Evolutionary conservation across 1,140 invertebrate species (phyloP), one percentile per base, ranked within the genome.

Genomic region (Drosophila pallidifrons): DNA sequence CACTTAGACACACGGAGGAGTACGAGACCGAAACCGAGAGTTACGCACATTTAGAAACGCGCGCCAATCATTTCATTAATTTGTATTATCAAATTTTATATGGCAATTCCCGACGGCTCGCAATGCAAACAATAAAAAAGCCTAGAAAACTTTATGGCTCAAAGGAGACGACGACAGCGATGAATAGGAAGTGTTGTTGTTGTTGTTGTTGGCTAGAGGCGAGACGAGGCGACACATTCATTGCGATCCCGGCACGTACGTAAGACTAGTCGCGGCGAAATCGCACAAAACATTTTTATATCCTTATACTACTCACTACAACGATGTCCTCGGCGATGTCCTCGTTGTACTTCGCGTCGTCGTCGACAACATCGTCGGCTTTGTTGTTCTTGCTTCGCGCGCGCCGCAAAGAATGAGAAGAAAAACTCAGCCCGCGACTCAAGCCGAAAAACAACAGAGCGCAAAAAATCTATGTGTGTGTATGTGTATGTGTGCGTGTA

Each of bases 201-300:
- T 20, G 3, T 20, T 25, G 20, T 25, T 25, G 20, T 25, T 47
- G 58, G 20, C 25, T 46, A 30, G 54, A 70, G 69, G 63, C 68
- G 75, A 75, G 86, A 87, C 79, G 78, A 73, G 65, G 65, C 46
- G 64, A 81, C 49, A 85, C 83, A 89, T 91, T 91, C 87, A 92
- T 86, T 82, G 83, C 83, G 85, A 75, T 79, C 87, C 91, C 91
- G 91, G 91, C 87, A 91, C 83, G 91, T 92, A 92, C 87, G 83
- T 92, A 90, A 92, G 80, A 92, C 91, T 92, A 91, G 79, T 91
- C 81, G 83, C 85, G 79, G 88, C 73, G 75, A 77, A 89, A 88
- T 75, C 83, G 83, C 77, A 91, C 91, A 91, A 91, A 85, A 91
- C 86, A 92, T 89, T 92, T 91, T 87, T 91, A 92, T 91, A 92